Conservation (phyloP, 2,888 invertebrate genomes). For the Napeogenes sylphis region DNA sequence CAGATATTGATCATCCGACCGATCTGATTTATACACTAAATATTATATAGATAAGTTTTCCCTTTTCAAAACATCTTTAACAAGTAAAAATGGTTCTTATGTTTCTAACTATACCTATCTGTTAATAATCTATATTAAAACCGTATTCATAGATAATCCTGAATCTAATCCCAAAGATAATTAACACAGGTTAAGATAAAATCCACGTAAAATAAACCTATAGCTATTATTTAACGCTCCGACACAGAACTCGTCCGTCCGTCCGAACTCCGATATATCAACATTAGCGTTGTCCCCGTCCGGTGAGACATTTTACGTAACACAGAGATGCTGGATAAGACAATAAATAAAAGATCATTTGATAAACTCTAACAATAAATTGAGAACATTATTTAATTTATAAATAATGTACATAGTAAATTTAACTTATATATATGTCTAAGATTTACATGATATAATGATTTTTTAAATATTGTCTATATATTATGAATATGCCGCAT, state of each 20-base stretch:
- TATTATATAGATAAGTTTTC: not conserved
- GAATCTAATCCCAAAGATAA: not conserved
- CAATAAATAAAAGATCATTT: slow-evolving; percentile 13
- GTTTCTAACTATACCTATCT: too few relatives aligned
- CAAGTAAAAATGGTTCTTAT: too few relatives aligned
- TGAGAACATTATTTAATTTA: too few relatives aligned
- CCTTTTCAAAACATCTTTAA: not conserved
- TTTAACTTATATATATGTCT: too few relatives aligned
- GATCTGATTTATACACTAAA: slow-evolving; percentile 20
- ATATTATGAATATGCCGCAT: slow-evolving; percentile 33
- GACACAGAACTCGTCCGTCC: slow-evolving; percentile 55
- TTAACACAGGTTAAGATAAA: not conserved
- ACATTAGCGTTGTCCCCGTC: slow-evolving; percentile 72
- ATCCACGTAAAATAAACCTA: not conserved
- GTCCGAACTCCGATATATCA: slow-evolving; percentile 74
- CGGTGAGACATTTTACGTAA: slow-evolving; percentile 42
- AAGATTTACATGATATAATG: too few relatives aligned
- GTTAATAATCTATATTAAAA: too few relatives aligned
- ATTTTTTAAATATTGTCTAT: too few relatives aligned
- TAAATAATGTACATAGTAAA: too few relatives aligned
- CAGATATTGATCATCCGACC: slow-evolving; percentile 61
- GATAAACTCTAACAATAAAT: too few relatives aligned
- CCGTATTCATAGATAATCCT: too few relatives aligned
- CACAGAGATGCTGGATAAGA: slow-evolving; percentile 40
- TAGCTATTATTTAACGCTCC: slow-evolving; percentile 52